Base-by-base conservation (phyloP, 2,797 vertebrate genomes). In the Xiphophorus birchmanni region DNA sequence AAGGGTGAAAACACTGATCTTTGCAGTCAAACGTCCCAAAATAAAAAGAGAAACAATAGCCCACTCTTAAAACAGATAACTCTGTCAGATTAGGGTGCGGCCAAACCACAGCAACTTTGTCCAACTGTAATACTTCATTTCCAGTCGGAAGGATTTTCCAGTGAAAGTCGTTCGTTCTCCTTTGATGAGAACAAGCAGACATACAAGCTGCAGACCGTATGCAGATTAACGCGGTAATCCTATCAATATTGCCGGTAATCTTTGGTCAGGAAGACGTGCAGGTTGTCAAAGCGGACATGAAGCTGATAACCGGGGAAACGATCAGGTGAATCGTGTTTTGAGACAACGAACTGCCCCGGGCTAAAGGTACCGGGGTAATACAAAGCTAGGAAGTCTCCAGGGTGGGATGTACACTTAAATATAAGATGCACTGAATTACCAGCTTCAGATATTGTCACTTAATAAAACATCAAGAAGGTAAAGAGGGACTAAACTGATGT, bases 141-240 rank as follows among this genome's bases (percentile, higher is more conserved):
- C 1, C 12, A 58, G 56, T 13, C 13, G n/a, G 12, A 63, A 21
- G n/a, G 35, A n/a, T 45, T 44, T 45, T 47, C 3, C 17, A 47
- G n/a, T 4, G 18, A 69, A 21, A 60, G 21, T 13, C 5, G 32
- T 4, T 13, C 10, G 32, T 4, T 26, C 18, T 63, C 23, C 18
- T n/a, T 47, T 37, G 11, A 56, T 45, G 40, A 72, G 47, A 78
- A 10, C 48, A 52, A 37, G 32, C 60, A 63, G 32, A 8, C 32
- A 1, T 8, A 44, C 40, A 58, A 15, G 2, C 29, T 45, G 47
- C 48, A 78, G 69, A 67, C 26, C 2, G 13, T 54, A 3, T 21
- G 26, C 74, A 50, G 50, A 76, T 75, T 65, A 50, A 40, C 32
- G 8, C 37, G 7, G 48, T 48, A 83, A 83, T 79, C 69, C 37